Evolutionary conservation across 1,140 invertebrate species (phyloP).

Genomic region (Eubasilissa regina): DNA sequence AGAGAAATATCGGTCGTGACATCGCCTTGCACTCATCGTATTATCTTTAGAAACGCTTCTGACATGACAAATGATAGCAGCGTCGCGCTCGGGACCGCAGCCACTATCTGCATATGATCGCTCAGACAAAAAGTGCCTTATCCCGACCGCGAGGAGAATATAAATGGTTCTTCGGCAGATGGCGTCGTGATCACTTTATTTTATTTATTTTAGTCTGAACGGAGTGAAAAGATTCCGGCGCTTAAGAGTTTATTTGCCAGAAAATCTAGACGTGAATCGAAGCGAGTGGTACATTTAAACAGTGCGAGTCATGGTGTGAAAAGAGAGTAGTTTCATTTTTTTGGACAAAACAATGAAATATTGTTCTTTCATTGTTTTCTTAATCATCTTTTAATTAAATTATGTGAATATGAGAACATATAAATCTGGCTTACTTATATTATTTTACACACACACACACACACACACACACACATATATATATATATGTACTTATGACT

Average conservation of each 20-base stretch:
- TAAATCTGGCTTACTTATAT: no score
- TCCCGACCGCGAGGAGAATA: conserved; percentile 43
- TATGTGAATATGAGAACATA: no score
- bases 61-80: conserved; percentile 57
- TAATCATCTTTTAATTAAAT: no score
- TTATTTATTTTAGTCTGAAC: conserved; percentile 37
- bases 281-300: no score
- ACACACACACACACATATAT: no score
- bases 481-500: no score
- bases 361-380: no score
- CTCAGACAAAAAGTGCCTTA: conserved; percentile 48
- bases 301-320: no score
- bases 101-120: conserved; percentile 53
- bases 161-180: conserved; percentile 44
- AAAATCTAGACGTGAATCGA: background rate
- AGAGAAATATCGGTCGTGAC: conserved; percentile 44
- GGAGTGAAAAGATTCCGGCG: conserved; percentile 13
- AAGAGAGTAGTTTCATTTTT: no score
- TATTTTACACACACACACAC: no score
- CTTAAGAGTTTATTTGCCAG: conserved; percentile 23
- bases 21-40: conserved; percentile 55
- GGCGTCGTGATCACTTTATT: conserved; percentile 39
- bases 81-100: background rate
- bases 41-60: conserved; percentile 47
- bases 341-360: no score